Percentiles rank a stretch among this genome's conserved stretches.
These are phyloP conservation scores for Triplophysa siluroides DNA, from an alignment of 2,113 vertebrate species.

Conservation along the genomic window DNA sequence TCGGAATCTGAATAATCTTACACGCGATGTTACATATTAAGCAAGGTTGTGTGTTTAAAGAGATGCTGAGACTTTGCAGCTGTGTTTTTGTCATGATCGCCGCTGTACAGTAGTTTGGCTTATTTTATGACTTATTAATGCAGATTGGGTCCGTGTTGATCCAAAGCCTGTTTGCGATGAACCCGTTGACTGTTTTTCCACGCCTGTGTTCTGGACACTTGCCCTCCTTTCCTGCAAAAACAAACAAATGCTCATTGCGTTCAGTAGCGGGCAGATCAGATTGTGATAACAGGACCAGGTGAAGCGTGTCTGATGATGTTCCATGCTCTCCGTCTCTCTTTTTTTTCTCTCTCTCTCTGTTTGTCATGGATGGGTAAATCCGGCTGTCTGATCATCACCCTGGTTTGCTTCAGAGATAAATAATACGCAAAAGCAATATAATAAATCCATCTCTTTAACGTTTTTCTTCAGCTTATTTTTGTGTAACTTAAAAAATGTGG, in stretches of 20 bases:
- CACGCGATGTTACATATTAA: conserved; percentile 23
- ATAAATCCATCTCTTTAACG: no score
- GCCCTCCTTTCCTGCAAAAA: conserved; percentile 20
- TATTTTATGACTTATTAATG: background rate
- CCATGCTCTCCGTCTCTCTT: conserved; percentile 4
- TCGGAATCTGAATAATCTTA: conserved; percentile 6
- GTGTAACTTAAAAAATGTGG: background rate
- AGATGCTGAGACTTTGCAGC: background rate
- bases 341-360: background rate
- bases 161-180: conserved; percentile 16
- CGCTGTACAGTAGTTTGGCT: background rate
- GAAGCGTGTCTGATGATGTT: conserved; percentile 25
- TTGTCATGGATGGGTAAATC: conserved; percentile 17
- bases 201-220: conserved; percentile 8
- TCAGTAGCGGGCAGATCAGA: conserved; percentile 34
- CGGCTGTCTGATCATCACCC: conserved; percentile 28
- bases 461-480: background rate
- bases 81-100: background rate
- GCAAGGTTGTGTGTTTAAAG: background rate
- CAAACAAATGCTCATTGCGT: conserved; percentile 35
- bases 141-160: background rate
- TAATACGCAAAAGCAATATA: background rate
- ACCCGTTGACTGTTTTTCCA: conserved; percentile 7
- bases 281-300: conserved; percentile 27
- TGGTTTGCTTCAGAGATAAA: conserved; percentile 2